Base-by-base conservation (phyloP, 53 echinoderm and acorn worm genomes). In the Actinopyga echinites region DNA sequence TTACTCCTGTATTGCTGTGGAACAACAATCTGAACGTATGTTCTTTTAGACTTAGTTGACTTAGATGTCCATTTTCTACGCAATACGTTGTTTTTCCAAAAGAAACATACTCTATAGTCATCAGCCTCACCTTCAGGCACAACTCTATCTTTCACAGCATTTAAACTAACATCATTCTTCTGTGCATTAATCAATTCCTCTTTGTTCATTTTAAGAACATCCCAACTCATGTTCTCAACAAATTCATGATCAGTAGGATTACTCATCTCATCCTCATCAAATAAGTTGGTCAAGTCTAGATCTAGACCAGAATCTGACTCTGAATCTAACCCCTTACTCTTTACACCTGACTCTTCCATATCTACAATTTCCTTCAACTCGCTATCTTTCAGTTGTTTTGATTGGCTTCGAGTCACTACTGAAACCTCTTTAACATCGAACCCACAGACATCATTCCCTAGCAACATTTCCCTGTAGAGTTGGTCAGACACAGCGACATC, bases 391-490 rank as follows among this genome's bases (percentile, higher is more conserved):
- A 61, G 11, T 61, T 61, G 17, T 30, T 61, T 61, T 61, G 19
- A 8, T 21, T 61, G 62, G 26, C 30, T 25, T 11, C 62, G 25
- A 61, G 62, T 61, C 25, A 61, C 62, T 61, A 61, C 62, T 61
- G 62, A 61, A 5, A 61, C 30, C 1, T 61, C 62, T 61, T 61
- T 61, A 8, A 61, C 62, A 8, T 61, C 30, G 1, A 28, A 2
- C 62, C 62, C 62, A 61, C 62, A 61, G 17, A 61, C 62, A 61
- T 61, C 62, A 21, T 61, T 61, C 17, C 62, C 62, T 61, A 61
- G 62, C 62, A 61, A 30, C 62, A 61, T 61, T n/a, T 61, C 26
- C 5, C 62, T 3, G 62, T 61, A 30, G 62, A 61, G 62, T 61
- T 61, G 62, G 19, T 61, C 62, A 6, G 62, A 61, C 17, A 61